phyloP scores from a whole-genome alignment of 2,113 vertebrate species.

The Crocuta crocuta region DNA sequence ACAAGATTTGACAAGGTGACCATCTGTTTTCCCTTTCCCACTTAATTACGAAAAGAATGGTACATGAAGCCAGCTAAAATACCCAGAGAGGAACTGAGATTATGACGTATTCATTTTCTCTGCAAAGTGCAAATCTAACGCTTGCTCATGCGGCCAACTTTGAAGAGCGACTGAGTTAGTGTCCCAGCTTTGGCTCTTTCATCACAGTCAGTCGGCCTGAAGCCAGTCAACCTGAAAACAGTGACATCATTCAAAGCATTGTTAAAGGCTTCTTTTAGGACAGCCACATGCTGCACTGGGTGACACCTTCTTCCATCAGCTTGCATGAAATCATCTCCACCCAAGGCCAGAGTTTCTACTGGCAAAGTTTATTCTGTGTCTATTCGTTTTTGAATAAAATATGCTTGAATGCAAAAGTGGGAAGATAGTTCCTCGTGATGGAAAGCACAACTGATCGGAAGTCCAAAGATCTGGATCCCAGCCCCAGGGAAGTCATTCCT shows the following conservation, averaged over 20 bases:
- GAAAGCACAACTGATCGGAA: not conserved
- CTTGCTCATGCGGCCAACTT: not conserved
- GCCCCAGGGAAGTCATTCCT: not conserved
- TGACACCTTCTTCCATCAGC: not conserved
- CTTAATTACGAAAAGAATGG: slow-evolving; percentile 69
- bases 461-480: not conserved
- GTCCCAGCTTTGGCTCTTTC: not conserved
- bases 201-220: not conserved
- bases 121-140: not conserved
- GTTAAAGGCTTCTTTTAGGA: not conserved
- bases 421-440: not conserved
- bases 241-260: not conserved
- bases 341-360: not conserved
- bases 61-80: slow-evolving; percentile 64
- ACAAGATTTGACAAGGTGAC: slow-evolving; percentile 74
- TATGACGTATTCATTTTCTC: slow-evolving; percentile 24
- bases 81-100: slow-evolving; percentile 32
- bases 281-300: not conserved
- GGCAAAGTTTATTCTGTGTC: not conserved
- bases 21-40: slow-evolving; percentile 70
- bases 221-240: not conserved
- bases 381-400: slow-evolving; percentile 14
- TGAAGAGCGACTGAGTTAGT: not conserved
- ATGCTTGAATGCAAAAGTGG: not conserved
- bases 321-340: not conserved